Conservation (phyloP, 1,140 invertebrate species). For the Ceratosolen solmsi region DNA sequence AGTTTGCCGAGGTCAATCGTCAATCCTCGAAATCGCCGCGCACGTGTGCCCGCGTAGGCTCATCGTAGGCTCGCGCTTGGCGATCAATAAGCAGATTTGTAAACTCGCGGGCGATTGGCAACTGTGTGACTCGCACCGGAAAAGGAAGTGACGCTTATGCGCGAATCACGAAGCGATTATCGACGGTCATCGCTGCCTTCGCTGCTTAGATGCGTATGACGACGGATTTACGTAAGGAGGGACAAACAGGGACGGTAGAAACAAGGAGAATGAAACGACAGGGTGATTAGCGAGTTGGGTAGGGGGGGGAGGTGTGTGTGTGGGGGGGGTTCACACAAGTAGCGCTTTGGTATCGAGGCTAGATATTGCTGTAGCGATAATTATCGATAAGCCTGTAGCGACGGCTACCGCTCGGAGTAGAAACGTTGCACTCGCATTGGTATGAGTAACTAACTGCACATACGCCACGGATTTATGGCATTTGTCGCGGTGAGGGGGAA, state of each 20-base stretch:
- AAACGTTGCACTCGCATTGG: background rate
- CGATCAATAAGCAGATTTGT: constrained; percentile 38
- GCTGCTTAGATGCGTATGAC: constrained; percentile 35
- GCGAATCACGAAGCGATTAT: constrained; percentile 1
- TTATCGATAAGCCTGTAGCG: constrained; percentile 49
- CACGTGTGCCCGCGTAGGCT: background rate
- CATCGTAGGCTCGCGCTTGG: too few relatives aligned
- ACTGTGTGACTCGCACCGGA: constrained; percentile 8
- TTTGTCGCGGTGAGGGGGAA: background rate
- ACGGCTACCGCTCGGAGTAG: background rate
- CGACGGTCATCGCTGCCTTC: background rate
- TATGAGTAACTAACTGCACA: background rate
- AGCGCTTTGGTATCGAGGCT: constrained; percentile 11
- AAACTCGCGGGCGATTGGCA: background rate
- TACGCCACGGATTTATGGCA: background rate
- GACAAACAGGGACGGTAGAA: background rate
- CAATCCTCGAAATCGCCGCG: background rate
- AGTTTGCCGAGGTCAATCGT: background rate
- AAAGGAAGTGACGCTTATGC: constrained; percentile 47
- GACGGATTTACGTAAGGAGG: constrained; percentile 38
- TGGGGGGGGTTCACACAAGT: background rate
- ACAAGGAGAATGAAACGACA: background rate
- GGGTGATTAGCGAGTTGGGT: background rate
- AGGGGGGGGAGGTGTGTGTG: background rate
- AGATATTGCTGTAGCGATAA: constrained; percentile 40